A percentile compares a stretch with the other conserved stretches of the same genome.
These are phyloP conservation scores for Brachionus plicatilis DNA, from an alignment of 1,140 invertebrate genomes.

Conservation along the genomic window DNA sequence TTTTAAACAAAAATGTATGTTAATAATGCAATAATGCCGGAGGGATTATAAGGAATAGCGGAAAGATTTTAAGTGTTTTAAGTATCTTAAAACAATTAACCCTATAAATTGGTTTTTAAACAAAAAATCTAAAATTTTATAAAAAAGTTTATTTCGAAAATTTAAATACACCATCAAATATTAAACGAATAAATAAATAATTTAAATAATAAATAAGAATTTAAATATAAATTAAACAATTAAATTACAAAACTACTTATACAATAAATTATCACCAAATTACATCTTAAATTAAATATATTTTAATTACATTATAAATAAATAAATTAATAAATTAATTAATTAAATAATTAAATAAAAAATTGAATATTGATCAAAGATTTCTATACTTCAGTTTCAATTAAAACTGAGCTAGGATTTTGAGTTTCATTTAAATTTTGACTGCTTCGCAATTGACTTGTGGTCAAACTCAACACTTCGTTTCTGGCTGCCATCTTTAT, in stretches of 20 bases:
- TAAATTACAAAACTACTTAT: background rate
- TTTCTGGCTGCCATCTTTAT: conserved; percentile 3
- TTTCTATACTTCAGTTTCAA: background rate
- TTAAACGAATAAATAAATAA: background rate
- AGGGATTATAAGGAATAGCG: no score
- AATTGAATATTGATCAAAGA: background rate
- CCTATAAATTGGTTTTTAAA: no score
- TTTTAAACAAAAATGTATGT: no score
- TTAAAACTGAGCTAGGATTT: background rate
- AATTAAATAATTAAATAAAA: background rate
- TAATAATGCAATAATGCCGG: no score
- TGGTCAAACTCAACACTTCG: background rate
- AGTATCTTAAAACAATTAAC: no score
- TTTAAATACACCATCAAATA: background rate
- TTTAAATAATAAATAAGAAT: background rate
- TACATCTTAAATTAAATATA: background rate
- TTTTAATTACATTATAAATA: background rate
- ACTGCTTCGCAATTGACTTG: background rate
- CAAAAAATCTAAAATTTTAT: background rate
- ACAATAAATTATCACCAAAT: background rate
- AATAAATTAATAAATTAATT: background rate
- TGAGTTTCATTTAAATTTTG: background rate
- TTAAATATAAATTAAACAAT: background rate
- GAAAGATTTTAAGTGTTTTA: no score
- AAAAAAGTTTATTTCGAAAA: background rate